A percentile compares a stretch with the other conserved stretches of the same genome.
phyloP scores from a whole-genome alignment of 2,888 invertebrate species.

The Arctia plantaginis region DNA sequence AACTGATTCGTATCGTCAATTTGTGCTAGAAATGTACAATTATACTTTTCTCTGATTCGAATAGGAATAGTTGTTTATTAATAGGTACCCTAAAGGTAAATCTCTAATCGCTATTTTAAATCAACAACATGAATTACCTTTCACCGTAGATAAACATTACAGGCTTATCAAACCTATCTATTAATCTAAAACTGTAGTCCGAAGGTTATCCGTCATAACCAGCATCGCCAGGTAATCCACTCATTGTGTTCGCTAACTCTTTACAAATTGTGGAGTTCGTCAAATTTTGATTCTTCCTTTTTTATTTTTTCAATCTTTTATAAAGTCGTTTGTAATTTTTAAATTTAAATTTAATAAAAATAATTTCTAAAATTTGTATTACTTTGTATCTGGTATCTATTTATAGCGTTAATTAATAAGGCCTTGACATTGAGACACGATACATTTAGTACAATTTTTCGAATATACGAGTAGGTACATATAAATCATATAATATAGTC shows the following conservation, averaged over 20 bases:
- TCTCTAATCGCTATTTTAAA: constrained; percentile 17
- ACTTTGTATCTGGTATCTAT: neutral
- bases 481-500: no score
- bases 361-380: neutral
- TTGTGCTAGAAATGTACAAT: neutral
- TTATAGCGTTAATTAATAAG: neutral
- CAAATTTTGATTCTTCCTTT: constrained; percentile 8
- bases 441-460: neutral
- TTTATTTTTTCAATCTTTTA: neutral
- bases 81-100: neutral
- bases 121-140: constrained; percentile 20
- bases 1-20: constrained; percentile 19
- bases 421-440: neutral
- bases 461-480: no score
- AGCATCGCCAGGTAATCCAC: constrained; percentile 2
- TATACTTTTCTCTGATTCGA: neutral
- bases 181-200: constrained; percentile 43
- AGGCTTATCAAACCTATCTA: constrained; percentile 38
- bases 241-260: constrained; percentile 29
- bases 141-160: constrained; percentile 21
- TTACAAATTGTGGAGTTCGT: constrained; percentile 16
- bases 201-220: constrained; percentile 36
- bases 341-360: neutral
- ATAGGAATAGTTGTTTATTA: neutral
- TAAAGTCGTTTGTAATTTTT: constrained; percentile 2